A percentile compares a stretch with the other conserved stretches of the same genome.
These are phyloP conservation scores for Dromas ardeola DNA, from an alignment of 2,113 vertebrate genomes.

Conservation along the genomic window DNA sequence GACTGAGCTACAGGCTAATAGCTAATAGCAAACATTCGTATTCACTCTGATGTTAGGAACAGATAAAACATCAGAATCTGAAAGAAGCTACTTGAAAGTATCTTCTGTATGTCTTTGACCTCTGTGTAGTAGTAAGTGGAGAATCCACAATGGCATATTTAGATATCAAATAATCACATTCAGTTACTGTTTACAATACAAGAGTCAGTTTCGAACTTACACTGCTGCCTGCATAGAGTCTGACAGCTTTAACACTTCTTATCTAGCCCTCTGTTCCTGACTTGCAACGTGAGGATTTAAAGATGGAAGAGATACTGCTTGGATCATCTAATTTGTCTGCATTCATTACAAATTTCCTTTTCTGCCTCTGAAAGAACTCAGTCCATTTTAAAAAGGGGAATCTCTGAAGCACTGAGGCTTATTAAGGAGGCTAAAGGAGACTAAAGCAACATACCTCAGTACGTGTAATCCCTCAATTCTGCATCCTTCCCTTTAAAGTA, in stretches of 20 bases:
- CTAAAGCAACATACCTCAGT: background rate
- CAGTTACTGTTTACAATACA: background rate
- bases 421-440: background rate
- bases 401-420: background rate
- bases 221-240: background rate
- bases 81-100: background rate
- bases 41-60: background rate
- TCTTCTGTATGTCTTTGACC: background rate
- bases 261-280: constrained; percentile 1
- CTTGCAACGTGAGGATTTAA: background rate
- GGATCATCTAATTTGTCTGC: background rate
- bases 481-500: background rate
- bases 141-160: constrained; percentile 7
- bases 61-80: background rate
- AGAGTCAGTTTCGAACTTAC: background rate
- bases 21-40: background rate
- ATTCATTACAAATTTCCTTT: constrained; percentile 34
- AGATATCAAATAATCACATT: constrained; percentile 22
- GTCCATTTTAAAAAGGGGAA: background rate
- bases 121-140: background rate
- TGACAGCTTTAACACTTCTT: constrained; percentile 14
- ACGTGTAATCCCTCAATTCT: background rate
- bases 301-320: constrained; percentile 25
- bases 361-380: background rate
- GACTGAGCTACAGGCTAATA: background rate